Percentiles rank a stretch among this genome's conserved stretches.
Evolutionary conservation across 2,113 vertebrate species (phyloP).

Genomic region (Raja brachyura): DNA sequence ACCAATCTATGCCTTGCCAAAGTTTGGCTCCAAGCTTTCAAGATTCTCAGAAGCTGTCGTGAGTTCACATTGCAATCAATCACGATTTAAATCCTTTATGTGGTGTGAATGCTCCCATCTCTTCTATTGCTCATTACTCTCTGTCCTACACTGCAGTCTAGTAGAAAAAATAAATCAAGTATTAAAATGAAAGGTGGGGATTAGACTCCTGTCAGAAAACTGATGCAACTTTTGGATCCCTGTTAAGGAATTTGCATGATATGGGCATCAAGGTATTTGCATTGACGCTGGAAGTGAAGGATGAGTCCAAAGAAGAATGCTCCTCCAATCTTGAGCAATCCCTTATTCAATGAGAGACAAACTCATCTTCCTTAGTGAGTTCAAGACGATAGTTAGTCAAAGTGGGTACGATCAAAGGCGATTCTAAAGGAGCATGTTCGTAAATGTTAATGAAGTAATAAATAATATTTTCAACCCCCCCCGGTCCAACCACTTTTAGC

Average conservation of each 20-base stretch:
- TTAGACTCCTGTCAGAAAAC: not conserved
- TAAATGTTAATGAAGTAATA: no score
- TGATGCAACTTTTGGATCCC: not conserved
- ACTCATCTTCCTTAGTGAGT: no score
- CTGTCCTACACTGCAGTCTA: not conserved
- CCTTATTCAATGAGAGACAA: no score
- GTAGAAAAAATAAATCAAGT: not conserved
- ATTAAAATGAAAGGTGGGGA: not conserved
- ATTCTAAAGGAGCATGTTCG: not conserved
- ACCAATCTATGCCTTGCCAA: no score
- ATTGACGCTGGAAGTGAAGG: no score
- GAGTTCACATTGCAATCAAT: not conserved
- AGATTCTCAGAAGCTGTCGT: not conserved
- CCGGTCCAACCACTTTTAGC: not conserved
- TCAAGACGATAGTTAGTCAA: no score
- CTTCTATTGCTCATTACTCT: not conserved
- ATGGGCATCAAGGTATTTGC: no score
- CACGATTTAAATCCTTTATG: not conserved
- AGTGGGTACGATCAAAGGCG: no score
- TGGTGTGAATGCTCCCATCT: no score
- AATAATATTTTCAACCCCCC: not conserved
- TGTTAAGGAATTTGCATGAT: no score
- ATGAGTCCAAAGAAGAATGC: no score
- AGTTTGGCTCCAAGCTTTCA: not conserved
- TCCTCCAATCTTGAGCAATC: no score